Base-by-base conservation (phyloP, 2,888 invertebrate genomes). In the Agrochola circellaris region DNA sequence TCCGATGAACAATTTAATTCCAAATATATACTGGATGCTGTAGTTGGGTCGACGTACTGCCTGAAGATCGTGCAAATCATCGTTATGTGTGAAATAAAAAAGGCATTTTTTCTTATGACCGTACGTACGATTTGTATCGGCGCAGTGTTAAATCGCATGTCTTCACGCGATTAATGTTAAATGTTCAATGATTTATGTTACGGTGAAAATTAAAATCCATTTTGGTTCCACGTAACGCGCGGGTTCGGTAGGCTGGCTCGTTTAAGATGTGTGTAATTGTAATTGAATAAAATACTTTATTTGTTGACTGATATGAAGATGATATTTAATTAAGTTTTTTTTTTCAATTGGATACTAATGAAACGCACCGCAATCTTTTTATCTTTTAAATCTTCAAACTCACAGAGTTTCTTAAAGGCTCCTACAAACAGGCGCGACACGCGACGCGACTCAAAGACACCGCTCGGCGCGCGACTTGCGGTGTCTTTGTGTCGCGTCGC, bases 1-100 rank as follows among this genome's bases (percentile, higher is more conserved):
- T 91, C 92, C 91, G 89, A 90, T 90, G 91, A 92, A 93, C 93
- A 94, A 94, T 94, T 93, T 95, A 93, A 95, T 95, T 95, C 94
- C 92, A 93, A 93, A 93, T 75, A 77, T 73, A 74, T 92, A 65
- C 65, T 80, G 91, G 90, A 91, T 90, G 91, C 91, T 90, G 89
- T 90, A 86, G 90, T 81, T 91, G 91, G 95, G 95, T 95, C 95
- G 94, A 91, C 90, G 95, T 86, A 92, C 95, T 91, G 89, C 82
- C 89, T 13, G 91, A 92, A 91, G 92, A 93, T 92, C 92, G 89
- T 88, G 91, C 92, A 92, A 91, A 94, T 92, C 91, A 91, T 90
- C 91, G 86, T 91, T 91, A 87, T 90, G 85, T 81, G 83, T 87
- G 88, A 72, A 89, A 90, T 87, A 89, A 91, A 89, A 89, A 86